Base-by-base conservation (phyloP, 2,113 vertebrate genomes). In the Elephantulus edwardii region DNA sequence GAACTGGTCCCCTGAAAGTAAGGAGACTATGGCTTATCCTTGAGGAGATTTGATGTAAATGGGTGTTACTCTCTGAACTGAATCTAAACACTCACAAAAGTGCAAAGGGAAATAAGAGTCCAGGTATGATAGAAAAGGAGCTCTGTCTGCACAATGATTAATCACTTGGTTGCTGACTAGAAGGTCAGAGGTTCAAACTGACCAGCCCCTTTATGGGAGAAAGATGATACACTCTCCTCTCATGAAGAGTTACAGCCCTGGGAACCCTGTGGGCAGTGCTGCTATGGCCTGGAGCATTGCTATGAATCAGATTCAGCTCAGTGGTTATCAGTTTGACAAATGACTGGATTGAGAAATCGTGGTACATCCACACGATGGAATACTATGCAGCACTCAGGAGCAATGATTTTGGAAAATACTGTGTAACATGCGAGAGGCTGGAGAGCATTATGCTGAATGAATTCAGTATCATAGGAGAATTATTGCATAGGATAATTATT, bases 21-120 rank as follows among this genome's bases (percentile, higher is more conserved):
- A 0, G 12, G 54, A 0, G 35, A n/a, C 2, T 16, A 7, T 1
- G 30, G 30, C 9, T 48, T 16, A 1, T 8, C 35, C 58, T 4
- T 3, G 14, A 22, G 8, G 13, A 40, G 66, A 9, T 33, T 17
- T 17, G 28, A 1, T 9, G 12, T 3, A 10, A 35, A 17, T 0
- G 22, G 44, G 40, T 12, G 46, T 24, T 52, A 10, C 22, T 35
- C 62, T 64, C 54, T 52, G 19, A 14, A 6, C 35, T 26, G 26
- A 78, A 75, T 46, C 48, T 19, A 40, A 4, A 22, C 7, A 35
- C 6, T 77, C 87, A 40, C n/a, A 44, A n/a, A 87, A 46, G 35
- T 56, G 28, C 20, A 35, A 60, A 60, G 44, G 33, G 46, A 40
- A 46, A 30, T 46, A 26, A 70, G 56, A 5, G 3, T 52, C 48